Base-by-base conservation (phyloP, 2,113 vertebrate species). In the Isurus oxyrinchus region DNA sequence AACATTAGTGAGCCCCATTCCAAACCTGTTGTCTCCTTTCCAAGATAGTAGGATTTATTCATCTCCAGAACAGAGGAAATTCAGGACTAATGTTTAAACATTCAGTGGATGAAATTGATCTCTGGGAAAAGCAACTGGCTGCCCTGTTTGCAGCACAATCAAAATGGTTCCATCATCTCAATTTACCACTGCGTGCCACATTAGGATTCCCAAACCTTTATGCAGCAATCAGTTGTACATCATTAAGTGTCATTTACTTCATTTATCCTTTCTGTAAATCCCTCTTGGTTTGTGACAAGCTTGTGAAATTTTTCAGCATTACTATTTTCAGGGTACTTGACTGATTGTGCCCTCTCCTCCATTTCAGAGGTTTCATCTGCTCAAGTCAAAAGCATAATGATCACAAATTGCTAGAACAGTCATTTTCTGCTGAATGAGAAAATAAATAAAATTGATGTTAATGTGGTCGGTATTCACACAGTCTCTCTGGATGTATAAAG, bases 181-280 rank as follows among this genome's bases (percentile, higher is more conserved):
- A 57, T 90, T 90, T 31, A 3, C 53, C 53, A 31, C 23, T 35
- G 35, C 16, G 0, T 91, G 27, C 59, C 88, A n/a, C 55, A 91
- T 61, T 57, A 61, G 59, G 27, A 35, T 91, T 91, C 55, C 88
- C n/a, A 81, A 69, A 81, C 76, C 76, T 81, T n/a, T 81, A 10
- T 61, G 31, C 16, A 59, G 31, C 31, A 91, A 91, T 61, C 57
- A 35, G 57, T 40, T 91, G 31, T 27, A 91, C 31, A 61, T 61
- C 59, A 59, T 91, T 91, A 90, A 90, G 31, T 91, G 88, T n/a
- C 55, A 61, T 91, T 91, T 61, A 19, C 57, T 91, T 61, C 57
- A n/a, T 61, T 91, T 31, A 61, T 91, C 57, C 57, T 61, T 61
- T 91, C 13, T n/a, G 35, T 59, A 61, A 91, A n/a, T 81, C 88